Conservation (phyloP, 2,888 invertebrate species). For the Drosophila prostipennis region DNA sequence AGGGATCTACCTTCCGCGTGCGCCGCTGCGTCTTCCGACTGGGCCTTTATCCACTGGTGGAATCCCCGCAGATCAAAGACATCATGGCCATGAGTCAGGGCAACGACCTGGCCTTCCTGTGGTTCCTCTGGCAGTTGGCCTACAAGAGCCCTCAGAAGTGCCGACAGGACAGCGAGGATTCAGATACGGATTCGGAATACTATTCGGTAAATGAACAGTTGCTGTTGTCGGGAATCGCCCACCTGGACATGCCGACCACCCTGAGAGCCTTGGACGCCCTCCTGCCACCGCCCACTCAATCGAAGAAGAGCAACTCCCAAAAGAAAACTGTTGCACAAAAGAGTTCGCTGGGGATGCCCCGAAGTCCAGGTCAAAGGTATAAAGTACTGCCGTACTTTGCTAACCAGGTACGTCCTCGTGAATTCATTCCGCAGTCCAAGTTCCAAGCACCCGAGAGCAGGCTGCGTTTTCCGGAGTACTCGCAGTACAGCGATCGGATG, state of each 20-base stretch:
- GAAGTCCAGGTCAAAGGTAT: rapidly evolving
- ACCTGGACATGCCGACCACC: conserved; percentile 81
- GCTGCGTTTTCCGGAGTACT: conserved; percentile 20
- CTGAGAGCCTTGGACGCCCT: conserved; percentile 80
- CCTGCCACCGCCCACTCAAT: conserved; percentile 66
- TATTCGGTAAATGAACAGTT: conserved; percentile 81
- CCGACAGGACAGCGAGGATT: neutral
- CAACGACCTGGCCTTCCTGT: conserved; percentile 83
- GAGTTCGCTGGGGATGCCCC: neutral
- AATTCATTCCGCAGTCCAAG: neutral
- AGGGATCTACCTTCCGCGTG: conserved; percentile 76
- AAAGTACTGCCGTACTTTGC: conserved; percentile 41
- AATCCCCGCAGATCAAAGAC: conserved; percentile 47
- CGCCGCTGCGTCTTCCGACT: conserved; percentile 43
- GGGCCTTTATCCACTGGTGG: conserved; percentile 73
- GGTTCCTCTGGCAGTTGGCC: conserved; percentile 81
- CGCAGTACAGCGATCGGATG: conserved; percentile 30
- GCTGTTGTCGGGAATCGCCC: conserved; percentile 79
- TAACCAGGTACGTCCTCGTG: conserved; percentile 42
- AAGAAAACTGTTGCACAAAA: rapidly evolving
- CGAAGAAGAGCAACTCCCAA: conserved; percentile 34
- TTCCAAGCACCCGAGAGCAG: neutral
- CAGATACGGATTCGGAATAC: rapidly evolving
- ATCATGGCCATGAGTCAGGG: conserved; percentile 74
- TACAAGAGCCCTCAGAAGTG: conserved; percentile 57